Evolutionary conservation across 2,797 vertebrate species (phyloP).

Genomic region (Periophthalmus magnuspinnatus): DNA sequence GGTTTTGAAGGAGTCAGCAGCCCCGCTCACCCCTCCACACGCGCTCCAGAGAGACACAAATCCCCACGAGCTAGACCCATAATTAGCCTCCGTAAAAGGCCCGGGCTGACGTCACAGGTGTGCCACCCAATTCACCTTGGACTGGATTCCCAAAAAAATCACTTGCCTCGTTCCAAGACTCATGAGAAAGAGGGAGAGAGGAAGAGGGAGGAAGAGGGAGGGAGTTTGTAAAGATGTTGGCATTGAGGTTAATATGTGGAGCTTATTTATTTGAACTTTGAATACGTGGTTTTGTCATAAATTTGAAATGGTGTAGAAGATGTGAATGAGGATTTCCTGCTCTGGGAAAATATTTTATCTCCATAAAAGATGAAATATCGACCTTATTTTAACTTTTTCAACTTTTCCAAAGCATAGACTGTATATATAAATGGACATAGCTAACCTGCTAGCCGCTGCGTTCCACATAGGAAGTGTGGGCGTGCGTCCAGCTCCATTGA

Average conservation of each 20-base stretch:
- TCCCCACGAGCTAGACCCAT: slow-evolving; percentile 59
- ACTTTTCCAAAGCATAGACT: no score
- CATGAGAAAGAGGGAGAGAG: neutral
- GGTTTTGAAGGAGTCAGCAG: slow-evolving; percentile 66
- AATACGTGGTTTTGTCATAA: no score
- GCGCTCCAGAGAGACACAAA: slow-evolving; percentile 61
- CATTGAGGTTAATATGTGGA: neutral
- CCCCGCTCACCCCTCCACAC: slow-evolving; percentile 47
- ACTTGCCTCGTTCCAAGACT: slow-evolving; percentile 34
- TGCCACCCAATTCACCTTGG: slow-evolving; percentile 71
- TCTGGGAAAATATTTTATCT: no score
- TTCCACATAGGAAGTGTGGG: no score
- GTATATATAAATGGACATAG: no score
- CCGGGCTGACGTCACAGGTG: slow-evolving; percentile 58
- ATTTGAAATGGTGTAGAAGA: no score
- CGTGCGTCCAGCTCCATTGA: no score
- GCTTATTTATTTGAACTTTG: neutral
- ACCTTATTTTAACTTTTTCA: no score
- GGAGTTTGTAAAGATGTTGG: slow-evolving; percentile 31
- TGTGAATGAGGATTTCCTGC: no score
- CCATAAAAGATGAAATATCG: no score
- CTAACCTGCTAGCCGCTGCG: no score
- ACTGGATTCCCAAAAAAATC: slow-evolving; percentile 59
- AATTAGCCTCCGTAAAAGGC: slow-evolving; percentile 68
- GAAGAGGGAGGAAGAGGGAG: neutral